Percentiles rank a stretch among this genome's conserved stretches.
Evolutionary conservation across 2,888 invertebrate genomes (phyloP).

Genomic region (Ornithoptera priamus): DNA sequence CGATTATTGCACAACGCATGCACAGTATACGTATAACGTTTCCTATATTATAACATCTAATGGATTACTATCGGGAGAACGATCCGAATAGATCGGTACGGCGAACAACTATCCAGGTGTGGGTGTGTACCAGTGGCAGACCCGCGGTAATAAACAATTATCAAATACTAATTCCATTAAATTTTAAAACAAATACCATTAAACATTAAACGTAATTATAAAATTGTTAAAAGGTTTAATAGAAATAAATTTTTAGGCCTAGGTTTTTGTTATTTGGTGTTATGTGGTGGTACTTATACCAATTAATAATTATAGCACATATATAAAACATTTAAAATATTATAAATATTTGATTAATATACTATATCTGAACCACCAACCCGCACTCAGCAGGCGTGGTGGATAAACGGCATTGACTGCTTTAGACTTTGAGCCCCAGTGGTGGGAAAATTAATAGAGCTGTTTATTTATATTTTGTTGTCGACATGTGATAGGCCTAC

Average conservation of each 20-base stretch:
- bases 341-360: slow-evolving; percentile 1
- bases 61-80: slow-evolving; percentile 47
- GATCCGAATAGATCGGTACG: slow-evolving; percentile 34
- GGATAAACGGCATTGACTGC: too few species aligned
- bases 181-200: too few species aligned
- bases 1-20: slow-evolving; percentile 77
- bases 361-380: too few species aligned
- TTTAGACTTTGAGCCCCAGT: too few species aligned
- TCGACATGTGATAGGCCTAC: slow-evolving; percentile 12
- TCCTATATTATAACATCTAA: slow-evolving; percentile 40
- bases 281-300: background rate
- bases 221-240: background rate
- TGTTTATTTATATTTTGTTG: slow-evolving; percentile 8
- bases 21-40: slow-evolving; percentile 73
- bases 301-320: background rate
- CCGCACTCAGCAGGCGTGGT: too few species aligned
- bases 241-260: slow-evolving; percentile 23
- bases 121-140: too few species aligned
- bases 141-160: too few species aligned
- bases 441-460: background rate
- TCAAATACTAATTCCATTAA: too few species aligned
- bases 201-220: too few species aligned
- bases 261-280: slow-evolving; percentile 18
- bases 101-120: background rate
- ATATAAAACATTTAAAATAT: background rate